Evolutionary conservation across 2,797 vertebrate genomes (phyloP).

Genomic region (Pangasius sanitwongsei): DNA sequence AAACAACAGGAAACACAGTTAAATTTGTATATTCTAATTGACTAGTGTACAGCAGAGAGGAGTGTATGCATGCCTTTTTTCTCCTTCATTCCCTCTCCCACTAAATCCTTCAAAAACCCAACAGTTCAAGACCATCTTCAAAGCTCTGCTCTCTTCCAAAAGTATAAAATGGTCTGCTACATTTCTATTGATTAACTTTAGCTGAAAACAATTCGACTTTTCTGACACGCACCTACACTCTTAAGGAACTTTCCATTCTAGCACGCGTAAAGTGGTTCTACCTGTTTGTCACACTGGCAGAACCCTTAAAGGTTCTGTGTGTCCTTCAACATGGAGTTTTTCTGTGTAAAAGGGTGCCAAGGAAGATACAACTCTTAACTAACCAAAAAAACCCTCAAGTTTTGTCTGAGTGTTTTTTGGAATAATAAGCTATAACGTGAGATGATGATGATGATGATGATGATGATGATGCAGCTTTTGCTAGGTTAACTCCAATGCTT

Average conservation of each 20-base stretch:
- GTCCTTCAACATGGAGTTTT: neutral
- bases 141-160: neutral
- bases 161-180: neutral
- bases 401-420: neutral
- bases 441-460: neutral
- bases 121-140: neutral
- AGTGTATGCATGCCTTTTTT: neutral
- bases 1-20: neutral
- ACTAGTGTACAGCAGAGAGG: neutral
- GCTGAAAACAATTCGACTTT: neutral
- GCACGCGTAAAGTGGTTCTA: neutral
- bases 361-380: neutral
- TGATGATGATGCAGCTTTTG: neutral
- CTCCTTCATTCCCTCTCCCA: neutral
- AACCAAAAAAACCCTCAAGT: neutral
- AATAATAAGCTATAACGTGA: neutral
- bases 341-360: neutral
- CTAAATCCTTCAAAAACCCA: neutral
- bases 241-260: neutral
- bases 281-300: neutral
- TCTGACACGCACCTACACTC: neutral
- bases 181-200: neutral
- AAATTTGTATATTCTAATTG: constrained; percentile 3
- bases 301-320: neutral
- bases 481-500: neutral